Evolutionary conservation across 1,140 invertebrate species (phyloP), one percentile per base, ranked within the genome.

Genomic region (Lepidotrigona ventralis): DNA sequence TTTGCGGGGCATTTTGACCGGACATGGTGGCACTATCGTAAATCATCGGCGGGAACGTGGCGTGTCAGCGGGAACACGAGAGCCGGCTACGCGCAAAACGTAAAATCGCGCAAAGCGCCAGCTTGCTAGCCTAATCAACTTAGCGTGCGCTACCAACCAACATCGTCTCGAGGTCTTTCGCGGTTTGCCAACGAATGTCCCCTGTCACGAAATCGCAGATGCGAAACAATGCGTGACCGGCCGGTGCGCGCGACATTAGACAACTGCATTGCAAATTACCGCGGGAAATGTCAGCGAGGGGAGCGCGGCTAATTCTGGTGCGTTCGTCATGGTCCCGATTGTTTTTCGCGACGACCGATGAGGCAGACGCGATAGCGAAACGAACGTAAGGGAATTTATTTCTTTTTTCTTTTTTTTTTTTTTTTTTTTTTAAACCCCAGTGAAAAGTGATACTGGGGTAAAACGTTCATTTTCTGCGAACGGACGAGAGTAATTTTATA

Each of bases 161-260:
- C 26, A 74, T 33, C 54, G 75, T 72, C 68, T 71, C 76, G 68
- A 72, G 76, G 81, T 66, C 81, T 64, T 46, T 53, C 76, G 81
- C 21, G 68, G 68, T 39, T 19, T 83, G 81, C 81, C 76, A 79
- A 79, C 68, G 81, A 79, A 54, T 79, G 75, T 79, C 23, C 74
- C 53, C 51, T 71, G 81, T 83, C 81, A 71, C 56, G 51, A 72
- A 79, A 64, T 72, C 58, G 76, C 76, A 72, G 56, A 72, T 72
- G 76, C 76, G 76, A 83, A 79, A 83, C 81, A 83, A 83, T 79
- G 76, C 72, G 68, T 79, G 64, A 56, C 81, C 81, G 23, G 68
- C 46, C 56, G 56, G 51, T 53, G 64, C 46, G 81, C 66, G 53
- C 74, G 81, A 69, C 68, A 46, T 33, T 29, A 58, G 75, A 83